Evolutionary conservation across 2,113 vertebrate genomes (phyloP), one percentile per base, ranked within the genome.

Genomic region (Callipepla squamata): DNA sequence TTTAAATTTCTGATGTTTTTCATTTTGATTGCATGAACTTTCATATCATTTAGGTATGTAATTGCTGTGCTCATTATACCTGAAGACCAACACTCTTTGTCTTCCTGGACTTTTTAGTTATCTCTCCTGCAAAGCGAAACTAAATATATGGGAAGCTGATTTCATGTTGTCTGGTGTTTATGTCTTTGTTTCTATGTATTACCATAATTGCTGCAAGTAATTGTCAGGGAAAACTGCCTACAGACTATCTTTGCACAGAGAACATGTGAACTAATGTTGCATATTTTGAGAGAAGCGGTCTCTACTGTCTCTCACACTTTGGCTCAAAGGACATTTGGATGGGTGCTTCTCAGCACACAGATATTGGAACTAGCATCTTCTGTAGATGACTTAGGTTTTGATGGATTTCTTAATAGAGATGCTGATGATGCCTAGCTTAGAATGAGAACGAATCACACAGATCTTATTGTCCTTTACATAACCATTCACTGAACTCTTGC

Each of bases 161-260:
- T 77, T 85, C 70, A 66, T 51, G 57, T n/a, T 67, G 17, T 51
- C 38, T 68, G 86, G 21, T 90, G 91, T 96, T 94, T 91, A 70
- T 70, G 82, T 65, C 70, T 47, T 13, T 65, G 55, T 81, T 9
- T 38, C 22, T 79, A 22, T 44, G 20, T 73, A 92, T 94, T 89
- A 90, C 79, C 50, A 82, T 92, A 95, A 92, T 93, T 96, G 63
- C 82, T 93, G 80, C 80, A 94, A 94, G 63, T 89, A 94, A 94
- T 92, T 93, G 94, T 26, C 70, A 85, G 50, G 87, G 48, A 57
- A n/a, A 74, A 79, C 32, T 92, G 9, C 47, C n/a, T 70, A 40
- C 82, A 76, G 42, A 74, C 58, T n/a, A 77, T 44, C 34, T 81
- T 88, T 79, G 15, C 38, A 34, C 65, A 70, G 18, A 66, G 67